Percentiles rank a stretch among this genome's conserved stretches.
Evolutionary conservation across 1,140 invertebrate genomes (phyloP).

Genomic region (Drosophila chauvacae): DNA sequence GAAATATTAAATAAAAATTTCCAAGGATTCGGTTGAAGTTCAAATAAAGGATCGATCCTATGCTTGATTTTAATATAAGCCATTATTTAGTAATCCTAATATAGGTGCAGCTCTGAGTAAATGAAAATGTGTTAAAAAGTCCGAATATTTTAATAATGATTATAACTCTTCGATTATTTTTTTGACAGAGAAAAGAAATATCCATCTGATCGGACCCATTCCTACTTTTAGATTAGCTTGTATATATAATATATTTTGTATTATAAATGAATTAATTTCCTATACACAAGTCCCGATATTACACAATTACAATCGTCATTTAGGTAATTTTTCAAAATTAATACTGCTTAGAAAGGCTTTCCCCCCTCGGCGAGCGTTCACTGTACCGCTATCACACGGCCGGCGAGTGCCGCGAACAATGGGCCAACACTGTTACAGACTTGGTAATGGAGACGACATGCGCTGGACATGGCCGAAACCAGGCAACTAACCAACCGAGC

Average conservation of each 20-base stretch:
- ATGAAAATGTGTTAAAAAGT: too few relatives aligned
- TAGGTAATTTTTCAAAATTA: not conserved
- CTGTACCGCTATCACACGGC: constrained; percentile 27
- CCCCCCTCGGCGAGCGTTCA: constrained; percentile 4
- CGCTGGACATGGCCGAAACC: constrained; percentile 22
- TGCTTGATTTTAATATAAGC: too few relatives aligned
- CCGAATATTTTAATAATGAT: too few relatives aligned
- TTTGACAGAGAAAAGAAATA: too few relatives aligned
- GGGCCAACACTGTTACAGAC: constrained; percentile 19
- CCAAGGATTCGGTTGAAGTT: not conserved
- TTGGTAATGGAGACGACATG: constrained; percentile 67
- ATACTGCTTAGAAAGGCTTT: not conserved
- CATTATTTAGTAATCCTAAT: too few relatives aligned
- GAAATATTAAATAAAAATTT: not conserved
- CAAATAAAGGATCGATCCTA: not conserved
- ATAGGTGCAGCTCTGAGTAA: too few relatives aligned
- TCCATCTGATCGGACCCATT: too few relatives aligned
- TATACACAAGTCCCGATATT: not conserved
- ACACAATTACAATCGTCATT: not conserved
- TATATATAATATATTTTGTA: too few relatives aligned
- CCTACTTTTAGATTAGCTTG: too few relatives aligned
- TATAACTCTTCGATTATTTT: too few relatives aligned
- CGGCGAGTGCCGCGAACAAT: constrained; percentile 16
- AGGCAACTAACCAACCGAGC: constrained; percentile 22
- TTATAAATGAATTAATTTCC: too few relatives aligned